A percentile compares a stretch with the other conserved stretches of the same genome.
These are phyloP conservation scores for Anthophora plumipes DNA, from an alignment of 2,888 invertebrate genomes.

Conservation along the genomic window DNA sequence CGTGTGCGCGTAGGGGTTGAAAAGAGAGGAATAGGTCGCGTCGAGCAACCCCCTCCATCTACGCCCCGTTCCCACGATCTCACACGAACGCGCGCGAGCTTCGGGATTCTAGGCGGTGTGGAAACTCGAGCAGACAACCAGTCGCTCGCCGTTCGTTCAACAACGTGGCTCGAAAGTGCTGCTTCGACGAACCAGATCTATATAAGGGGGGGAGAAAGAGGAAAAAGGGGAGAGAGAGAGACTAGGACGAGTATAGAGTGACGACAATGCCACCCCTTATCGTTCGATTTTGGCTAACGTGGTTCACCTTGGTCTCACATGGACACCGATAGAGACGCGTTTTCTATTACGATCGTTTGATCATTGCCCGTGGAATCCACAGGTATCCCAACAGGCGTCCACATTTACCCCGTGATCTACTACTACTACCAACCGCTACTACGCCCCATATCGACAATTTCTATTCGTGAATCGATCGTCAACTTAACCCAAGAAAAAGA, in stretches of 20 bases:
- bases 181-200: constrained; percentile 59
- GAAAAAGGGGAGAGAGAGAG: constrained; percentile 16
- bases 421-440: neutral
- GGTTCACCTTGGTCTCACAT: constrained; percentile 6
- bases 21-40: constrained; percentile 46
- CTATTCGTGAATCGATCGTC: neutral
- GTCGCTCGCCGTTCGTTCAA: constrained; percentile 83
- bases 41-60: constrained; percentile 44
- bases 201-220: constrained; percentile 36
- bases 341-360: constrained; percentile 39
- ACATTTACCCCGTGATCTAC: constrained; percentile 13
- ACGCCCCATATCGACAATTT: constrained; percentile 9
- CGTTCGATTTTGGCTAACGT: constrained; percentile 36
- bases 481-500: too few species aligned
- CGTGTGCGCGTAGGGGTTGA: constrained; percentile 66
- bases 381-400: constrained; percentile 60
- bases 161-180: constrained; percentile 77
- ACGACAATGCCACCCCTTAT: constrained; percentile 37
- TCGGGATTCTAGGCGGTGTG: constrained; percentile 76
- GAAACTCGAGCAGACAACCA: constrained; percentile 80
- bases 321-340: constrained; percentile 28
- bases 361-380: constrained; percentile 65
- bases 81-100: constrained; percentile 71
- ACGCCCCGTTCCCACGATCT: constrained; percentile 60
- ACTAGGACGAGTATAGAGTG: neutral